These are phyloP conservation scores for Drosophila lacicola DNA, from an alignment of 2,888 invertebrate species.

Conservation along the genomic window DNA sequence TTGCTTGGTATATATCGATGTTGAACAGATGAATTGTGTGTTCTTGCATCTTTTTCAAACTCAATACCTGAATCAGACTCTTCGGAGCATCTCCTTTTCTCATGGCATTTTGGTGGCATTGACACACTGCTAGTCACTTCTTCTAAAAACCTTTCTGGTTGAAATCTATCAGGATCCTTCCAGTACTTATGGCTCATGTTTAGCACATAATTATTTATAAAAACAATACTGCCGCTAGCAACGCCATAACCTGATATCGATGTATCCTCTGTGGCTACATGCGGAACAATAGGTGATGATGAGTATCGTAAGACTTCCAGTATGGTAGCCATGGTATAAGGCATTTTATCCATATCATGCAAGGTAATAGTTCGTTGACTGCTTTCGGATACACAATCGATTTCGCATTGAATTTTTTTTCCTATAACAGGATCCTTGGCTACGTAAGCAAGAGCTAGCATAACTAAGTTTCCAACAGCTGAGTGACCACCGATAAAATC, in stretches of 20 bases:
- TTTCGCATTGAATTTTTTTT: conserved; percentile 89
- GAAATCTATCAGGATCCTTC: conserved; percentile 90
- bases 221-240: conserved; percentile 91
- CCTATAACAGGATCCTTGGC: conserved; percentile 89
- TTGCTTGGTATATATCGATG: not conserved
- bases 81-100: conserved; percentile 84
- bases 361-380: conserved; percentile 87
- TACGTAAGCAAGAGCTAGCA: conserved; percentile 90
- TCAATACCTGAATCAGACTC: conserved; percentile 87
- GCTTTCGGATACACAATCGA: conserved; percentile 87
- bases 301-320: conserved; percentile 92
- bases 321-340: conserved; percentile 93
- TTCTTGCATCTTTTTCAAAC: conserved; percentile 83
- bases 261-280: conserved; percentile 92
- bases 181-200: conserved; percentile 91
- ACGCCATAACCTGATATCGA: conserved; percentile 90
- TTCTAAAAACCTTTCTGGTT: conserved; percentile 91
- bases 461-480: conserved; percentile 93
- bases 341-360: conserved; percentile 89
- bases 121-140: conserved; percentile 40
- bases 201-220: conserved; percentile 93
- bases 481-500: conserved; percentile 96
- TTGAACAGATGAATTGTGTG: not conserved
- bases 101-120: conserved; percentile 3
- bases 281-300: conserved; percentile 95